Percentiles rank a stretch among this genome's conserved stretches.
Conservation (phyloP, 2,888 invertebrate genomes). For the Anoncus sp. region DNA sequence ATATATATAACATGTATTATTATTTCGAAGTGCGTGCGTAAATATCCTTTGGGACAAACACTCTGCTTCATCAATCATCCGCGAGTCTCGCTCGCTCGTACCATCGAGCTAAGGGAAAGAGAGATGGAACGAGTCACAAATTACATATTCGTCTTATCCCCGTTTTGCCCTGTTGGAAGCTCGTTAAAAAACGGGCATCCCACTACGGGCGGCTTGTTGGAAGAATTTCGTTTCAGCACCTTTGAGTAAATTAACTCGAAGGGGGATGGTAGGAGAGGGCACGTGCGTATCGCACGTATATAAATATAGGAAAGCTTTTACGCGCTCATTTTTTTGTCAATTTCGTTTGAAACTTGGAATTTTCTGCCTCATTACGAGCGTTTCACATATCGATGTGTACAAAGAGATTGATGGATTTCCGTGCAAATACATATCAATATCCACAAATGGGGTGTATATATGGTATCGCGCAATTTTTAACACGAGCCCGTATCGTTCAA, state of each 20-base stretch:
- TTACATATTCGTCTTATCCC: constrained; percentile 74
- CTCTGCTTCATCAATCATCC: constrained; percentile 80
- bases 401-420: constrained; percentile 45
- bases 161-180: constrained; percentile 31
- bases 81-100: constrained; percentile 49
- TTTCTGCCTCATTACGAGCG: constrained; percentile 2
- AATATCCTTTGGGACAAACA: constrained; percentile 72
- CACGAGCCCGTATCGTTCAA: constrained; percentile 29
- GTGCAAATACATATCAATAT: constrained; percentile 50
- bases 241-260: constrained; percentile 42
- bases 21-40: constrained; percentile 74
- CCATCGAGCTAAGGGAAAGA: constrained; percentile 35
- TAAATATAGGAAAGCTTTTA: not conserved
- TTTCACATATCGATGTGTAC: constrained; percentile 15
- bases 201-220: constrained; percentile 24
- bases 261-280: too few relatives aligned
- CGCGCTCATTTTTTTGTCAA: constrained; percentile 4
- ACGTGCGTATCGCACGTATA: not conserved
- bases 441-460: constrained; percentile 23
- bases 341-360: not conserved
- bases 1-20: too few relatives aligned
- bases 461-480: constrained; percentile 6
- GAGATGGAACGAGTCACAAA: constrained; percentile 70
- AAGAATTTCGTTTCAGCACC: constrained; percentile 59
- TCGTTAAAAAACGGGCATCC: constrained; percentile 40